Evolutionary conservation across 2,797 vertebrate genomes (phyloP).

Genomic region (Ataeniobius toweri): DNA sequence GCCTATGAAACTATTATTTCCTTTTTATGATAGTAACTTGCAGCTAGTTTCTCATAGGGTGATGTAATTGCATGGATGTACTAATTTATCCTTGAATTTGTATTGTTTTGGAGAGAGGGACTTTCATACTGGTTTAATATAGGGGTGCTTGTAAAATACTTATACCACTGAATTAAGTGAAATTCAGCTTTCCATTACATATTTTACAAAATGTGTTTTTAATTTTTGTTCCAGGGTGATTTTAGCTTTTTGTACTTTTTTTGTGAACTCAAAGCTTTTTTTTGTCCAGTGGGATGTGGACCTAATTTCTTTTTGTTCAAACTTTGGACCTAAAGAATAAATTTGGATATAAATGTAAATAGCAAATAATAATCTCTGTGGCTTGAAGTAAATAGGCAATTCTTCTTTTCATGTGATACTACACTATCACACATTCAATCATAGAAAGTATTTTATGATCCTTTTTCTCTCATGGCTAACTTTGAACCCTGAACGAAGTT

Average conservation of each 20-base stretch:
- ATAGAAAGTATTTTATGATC: constrained; percentile 11
- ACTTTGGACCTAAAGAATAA: too few species aligned
- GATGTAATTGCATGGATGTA: too few species aligned
- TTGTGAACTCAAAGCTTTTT: too few species aligned
- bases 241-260: not conserved
- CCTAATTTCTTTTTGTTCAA: too few species aligned
- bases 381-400: not conserved
- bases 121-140: not conserved
- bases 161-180: not conserved
- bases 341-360: too few species aligned
- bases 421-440: not conserved
- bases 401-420: not conserved
- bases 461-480: not conserved
- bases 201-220: not conserved
- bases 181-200: not conserved
- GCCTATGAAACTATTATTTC: not conserved
- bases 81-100: not conserved
- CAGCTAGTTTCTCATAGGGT: not conserved
- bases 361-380: not conserved
- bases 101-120: not conserved
- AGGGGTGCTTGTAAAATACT: not conserved
- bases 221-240: not conserved
- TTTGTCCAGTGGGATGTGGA: too few species aligned
- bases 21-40: not conserved
- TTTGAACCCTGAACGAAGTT: constrained; percentile 30